Base-by-base conservation (phyloP, 2,797 vertebrate genomes). In the Euthynnus affinis region DNA sequence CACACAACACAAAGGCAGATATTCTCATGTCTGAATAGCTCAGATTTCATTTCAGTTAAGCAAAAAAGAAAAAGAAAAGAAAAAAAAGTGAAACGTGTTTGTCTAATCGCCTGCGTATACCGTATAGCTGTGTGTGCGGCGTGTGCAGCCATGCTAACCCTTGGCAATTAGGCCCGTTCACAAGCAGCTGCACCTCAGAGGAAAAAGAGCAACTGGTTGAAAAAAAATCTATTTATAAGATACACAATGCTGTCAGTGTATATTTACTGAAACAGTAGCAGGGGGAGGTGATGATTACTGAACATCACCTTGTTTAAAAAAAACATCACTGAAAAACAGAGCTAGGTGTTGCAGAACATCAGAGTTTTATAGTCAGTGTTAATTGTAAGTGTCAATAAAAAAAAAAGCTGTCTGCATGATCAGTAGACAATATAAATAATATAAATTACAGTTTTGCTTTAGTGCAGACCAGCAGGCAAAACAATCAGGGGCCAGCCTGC, bases 11-110 rank as follows among this genome's bases (percentile, higher is more conserved):
- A 86, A 83, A 81, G 74, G 76, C 76, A 17, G 70, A 66, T 49
- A 71, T 56, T 75, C 74, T 68, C 23, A 0, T 64, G 70, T 65
- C 80, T 76, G 71, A 86, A 87, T 42, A 37, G 77, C 66, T 82
- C 56, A 66, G 79, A 88, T 91, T 86, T 85, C 51, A 90, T 88
- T 89, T 90, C 66, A 85, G 84, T 85, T 80, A 85, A 84, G 85
- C n/a, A 62, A 40, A 66, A 61, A 66, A 51, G 59, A 59, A 49
- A 78, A 60, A n/a, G n/a, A n/a, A 23, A 62, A 40, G 62, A 61
- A 66, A 51, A 61, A 59, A 49, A 78, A 60, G 73, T 34, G 44
- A 32, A 27, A 61, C 18, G 37, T 60, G 27, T 42, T 52, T 57
- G 60, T 76, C 59, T 77, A 64, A 86, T 78, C 68, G 37, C 29